Base-by-base conservation (phyloP, 92 coral and sea anemone species). In the Palythoa heliodiscus region DNA sequence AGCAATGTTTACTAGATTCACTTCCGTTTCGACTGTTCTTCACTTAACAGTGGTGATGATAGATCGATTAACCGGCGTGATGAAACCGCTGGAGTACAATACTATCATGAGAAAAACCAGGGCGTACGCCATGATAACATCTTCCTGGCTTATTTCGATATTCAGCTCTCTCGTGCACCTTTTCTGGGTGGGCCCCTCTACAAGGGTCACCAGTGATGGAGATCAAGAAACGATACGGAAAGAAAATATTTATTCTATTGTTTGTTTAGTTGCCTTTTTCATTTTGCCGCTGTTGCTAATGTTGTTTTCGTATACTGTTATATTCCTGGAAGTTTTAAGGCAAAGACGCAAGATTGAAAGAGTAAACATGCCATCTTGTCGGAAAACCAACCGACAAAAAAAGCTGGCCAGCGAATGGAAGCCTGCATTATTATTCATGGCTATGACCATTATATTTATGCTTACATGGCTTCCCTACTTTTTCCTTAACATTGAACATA, bases 391-490 rank as follows among this genome's bases (percentile, higher is more conserved):
- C 40, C 38, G 79, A 14, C 23, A 29, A 8, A 22, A 50, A 35
- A 52, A 52, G 52, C 20, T 50, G 9, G 40, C 63, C 11, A 23
- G 90, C 40, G 90, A 91, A 60, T 72, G 79, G 35, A 85, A 76
- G 53, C 87, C 90, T 11, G 85, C 84, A 9, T 40, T 88, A 4
- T 77, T 90, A n/a, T 89, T 92, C 73, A 68, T 87, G 22, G 75
- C 75, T 2, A 92, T 92, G 95, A 81, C 88, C 69, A 5, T 80
- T 3, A 76, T 92, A 2, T 88, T 90, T 20, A 23, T 87, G 29
- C 14, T 70, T 29, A 84, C 91, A 19, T 90, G 93, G 91, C 11
- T 90, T 76, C 93, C 95, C 3, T 83, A 90, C 48, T 92, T 91
- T 60, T 53, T 88, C 17, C 24, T 91, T 11, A 61, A 80, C 37